Conservation (phyloP, 2,888 invertebrate genomes). For the Cryptocephalus primarius region DNA sequence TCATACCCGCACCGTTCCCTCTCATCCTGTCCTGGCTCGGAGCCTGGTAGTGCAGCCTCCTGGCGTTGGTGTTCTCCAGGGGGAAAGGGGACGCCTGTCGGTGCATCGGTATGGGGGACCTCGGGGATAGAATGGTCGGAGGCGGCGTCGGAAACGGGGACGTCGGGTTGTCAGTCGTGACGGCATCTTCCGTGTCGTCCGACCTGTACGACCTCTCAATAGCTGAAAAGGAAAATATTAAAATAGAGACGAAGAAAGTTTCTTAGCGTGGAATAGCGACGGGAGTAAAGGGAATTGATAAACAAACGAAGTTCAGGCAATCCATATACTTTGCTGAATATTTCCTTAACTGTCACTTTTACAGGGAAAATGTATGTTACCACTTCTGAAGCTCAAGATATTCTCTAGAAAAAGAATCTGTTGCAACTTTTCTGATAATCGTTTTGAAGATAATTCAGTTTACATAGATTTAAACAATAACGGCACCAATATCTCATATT, state of each 20-base stretch:
- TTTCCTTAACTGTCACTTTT: no score
- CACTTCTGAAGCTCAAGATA: no score
- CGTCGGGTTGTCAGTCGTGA: slow-evolving; percentile 44
- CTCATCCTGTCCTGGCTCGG: slow-evolving; percentile 35
- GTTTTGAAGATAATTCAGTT: no score
- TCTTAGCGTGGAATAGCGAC: no score
- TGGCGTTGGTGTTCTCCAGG: slow-evolving; percentile 52
- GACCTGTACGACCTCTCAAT: slow-evolving; percentile 65
- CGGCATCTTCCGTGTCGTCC: slow-evolving; percentile 55
- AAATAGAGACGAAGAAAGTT: neutral
- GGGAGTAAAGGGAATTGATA: no score
- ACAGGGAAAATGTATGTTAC: no score
- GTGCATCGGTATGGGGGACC: slow-evolving; percentile 49
- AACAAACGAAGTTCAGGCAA: no score
- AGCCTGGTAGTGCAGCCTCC: slow-evolving; percentile 44
- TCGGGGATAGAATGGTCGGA: slow-evolving; percentile 40
- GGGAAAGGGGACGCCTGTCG: slow-evolving; percentile 62
- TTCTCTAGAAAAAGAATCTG: no score
- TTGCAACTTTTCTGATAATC: no score
- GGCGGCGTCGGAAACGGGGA: slow-evolving; percentile 45
- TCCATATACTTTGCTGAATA: no score
- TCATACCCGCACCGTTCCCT: slow-evolving; percentile 32
- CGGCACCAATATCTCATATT: no score
- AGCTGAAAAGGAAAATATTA: slow-evolving; percentile 36
- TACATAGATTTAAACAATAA: no score